A percentile compares a stretch with the other conserved stretches of the same genome.
Conservation (phyloP, 1,140 invertebrate species). For the Penaeus vannamei region DNA sequence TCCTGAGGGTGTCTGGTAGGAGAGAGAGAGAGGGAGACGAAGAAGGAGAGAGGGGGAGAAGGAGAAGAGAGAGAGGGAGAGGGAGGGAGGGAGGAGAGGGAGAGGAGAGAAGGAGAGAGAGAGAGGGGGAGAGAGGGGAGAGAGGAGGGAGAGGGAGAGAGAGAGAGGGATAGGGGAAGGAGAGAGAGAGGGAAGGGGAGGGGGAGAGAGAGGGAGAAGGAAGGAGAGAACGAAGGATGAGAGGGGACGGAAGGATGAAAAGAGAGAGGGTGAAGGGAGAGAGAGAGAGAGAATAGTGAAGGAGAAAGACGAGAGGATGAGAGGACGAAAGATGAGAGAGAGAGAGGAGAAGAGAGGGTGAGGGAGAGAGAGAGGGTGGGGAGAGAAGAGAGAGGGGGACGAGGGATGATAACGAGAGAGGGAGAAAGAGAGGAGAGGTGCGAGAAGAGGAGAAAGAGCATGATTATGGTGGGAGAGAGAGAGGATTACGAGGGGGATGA, state of each 20-base stretch:
- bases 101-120: not conserved
- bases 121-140: not conserved
- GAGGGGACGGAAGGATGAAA: not conserved
- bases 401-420: no score
- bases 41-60: not conserved
- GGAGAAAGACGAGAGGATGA: not conserved
- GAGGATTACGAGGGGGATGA: no score
- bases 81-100: not conserved
- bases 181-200: not conserved
- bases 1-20: not conserved
- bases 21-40: not conserved
- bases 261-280: not conserved
- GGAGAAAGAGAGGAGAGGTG: no score
- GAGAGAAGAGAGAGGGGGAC: no score
- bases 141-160: not conserved
- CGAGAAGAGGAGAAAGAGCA: no score
- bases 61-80: not conserved
- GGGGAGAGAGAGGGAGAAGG: not conserved
- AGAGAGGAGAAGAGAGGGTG: no score
- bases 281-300: not conserved
- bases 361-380: no score
- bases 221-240: not conserved
- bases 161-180: not conserved
- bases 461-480: no score
- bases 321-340: no score